These are phyloP conservation scores for Sebastes schlegelii DNA, from an alignment of 2,113 vertebrate genomes.

Conservation along the genomic window DNA sequence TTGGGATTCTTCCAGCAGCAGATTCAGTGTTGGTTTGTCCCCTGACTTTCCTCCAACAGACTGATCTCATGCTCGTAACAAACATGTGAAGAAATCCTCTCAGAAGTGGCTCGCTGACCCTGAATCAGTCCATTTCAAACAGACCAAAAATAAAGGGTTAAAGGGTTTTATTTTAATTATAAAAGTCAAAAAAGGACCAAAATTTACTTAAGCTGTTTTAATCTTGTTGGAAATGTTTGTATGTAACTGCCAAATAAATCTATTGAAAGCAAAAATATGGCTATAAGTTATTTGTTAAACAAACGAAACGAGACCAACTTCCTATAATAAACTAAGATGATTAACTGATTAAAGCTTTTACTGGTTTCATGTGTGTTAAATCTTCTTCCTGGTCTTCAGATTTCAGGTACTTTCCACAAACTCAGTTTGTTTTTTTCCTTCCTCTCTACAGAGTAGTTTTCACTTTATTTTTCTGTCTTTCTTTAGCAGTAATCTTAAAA, in stretches of 20 bases:
- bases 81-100: background rate
- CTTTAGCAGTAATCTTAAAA: background rate
- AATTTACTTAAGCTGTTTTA: background rate
- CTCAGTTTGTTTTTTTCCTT: background rate
- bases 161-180: background rate
- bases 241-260: constrained; percentile 9
- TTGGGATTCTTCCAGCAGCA: no score
- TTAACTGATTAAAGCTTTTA: no score
- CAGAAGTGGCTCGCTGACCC: background rate
- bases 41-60: background rate
- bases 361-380: background rate
- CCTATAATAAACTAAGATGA: no score
- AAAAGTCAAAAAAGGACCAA: background rate
- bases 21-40: no score
- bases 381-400: background rate
- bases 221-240: constrained; percentile 4
- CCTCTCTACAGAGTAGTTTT: background rate
- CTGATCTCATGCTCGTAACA: background rate
- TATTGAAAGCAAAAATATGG: background rate
- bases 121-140: background rate
- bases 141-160: background rate
- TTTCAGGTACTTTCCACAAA: constrained; percentile 4
- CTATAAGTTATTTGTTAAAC: background rate
- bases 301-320: no score
- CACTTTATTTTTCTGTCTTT: background rate